These are phyloP conservation scores for Mastacembelus armatus DNA, from an alignment of 2,797 vertebrate genomes.

Conservation along the genomic window DNA sequence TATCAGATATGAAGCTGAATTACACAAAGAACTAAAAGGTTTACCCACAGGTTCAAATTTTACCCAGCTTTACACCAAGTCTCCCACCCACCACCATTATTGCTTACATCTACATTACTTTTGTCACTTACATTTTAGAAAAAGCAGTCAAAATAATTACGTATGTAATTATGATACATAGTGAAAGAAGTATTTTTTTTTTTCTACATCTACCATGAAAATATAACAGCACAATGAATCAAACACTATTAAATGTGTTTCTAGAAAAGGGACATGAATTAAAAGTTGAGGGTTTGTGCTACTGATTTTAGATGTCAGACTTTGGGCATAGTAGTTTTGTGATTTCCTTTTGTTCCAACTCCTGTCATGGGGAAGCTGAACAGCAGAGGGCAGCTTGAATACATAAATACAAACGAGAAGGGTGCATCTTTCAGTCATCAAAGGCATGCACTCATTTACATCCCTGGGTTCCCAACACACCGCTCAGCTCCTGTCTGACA, in stretches of 20 bases:
- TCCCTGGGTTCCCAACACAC: slow-evolving; percentile 57
- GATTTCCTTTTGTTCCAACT: slow-evolving; percentile 63
- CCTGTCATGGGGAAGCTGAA: slow-evolving; percentile 85
- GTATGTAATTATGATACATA: neutral
- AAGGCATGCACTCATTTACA: slow-evolving; percentile 64
- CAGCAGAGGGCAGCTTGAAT: slow-evolving; percentile 99
- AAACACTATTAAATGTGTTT: neutral
- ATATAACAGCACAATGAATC: neutral
- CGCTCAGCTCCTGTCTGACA: slow-evolving; percentile 67
- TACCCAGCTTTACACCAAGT: no score
- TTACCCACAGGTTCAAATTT: slow-evolving; percentile 58
- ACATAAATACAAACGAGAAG: slow-evolving; percentile 87
- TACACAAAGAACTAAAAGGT: slow-evolving; percentile 35
- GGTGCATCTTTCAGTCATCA: slow-evolving; percentile 69
- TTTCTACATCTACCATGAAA: neutral
- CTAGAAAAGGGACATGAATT: slow-evolving; percentile 6
- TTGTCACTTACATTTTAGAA: slow-evolving; percentile 24
- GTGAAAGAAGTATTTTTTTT: slow-evolving; percentile 22
- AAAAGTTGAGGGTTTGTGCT: neutral
- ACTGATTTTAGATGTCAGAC: slow-evolving; percentile 10
- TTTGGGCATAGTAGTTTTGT: slow-evolving; percentile 5
- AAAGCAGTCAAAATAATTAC: slow-evolving; percentile 40
- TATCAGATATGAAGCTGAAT: slow-evolving; percentile 8
- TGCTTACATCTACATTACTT: slow-evolving; percentile 13
- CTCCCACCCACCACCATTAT: slow-evolving; percentile 37